phyloP scores from a whole-genome alignment of 2,888 invertebrate species.

The Galerucella pusilla region DNA sequence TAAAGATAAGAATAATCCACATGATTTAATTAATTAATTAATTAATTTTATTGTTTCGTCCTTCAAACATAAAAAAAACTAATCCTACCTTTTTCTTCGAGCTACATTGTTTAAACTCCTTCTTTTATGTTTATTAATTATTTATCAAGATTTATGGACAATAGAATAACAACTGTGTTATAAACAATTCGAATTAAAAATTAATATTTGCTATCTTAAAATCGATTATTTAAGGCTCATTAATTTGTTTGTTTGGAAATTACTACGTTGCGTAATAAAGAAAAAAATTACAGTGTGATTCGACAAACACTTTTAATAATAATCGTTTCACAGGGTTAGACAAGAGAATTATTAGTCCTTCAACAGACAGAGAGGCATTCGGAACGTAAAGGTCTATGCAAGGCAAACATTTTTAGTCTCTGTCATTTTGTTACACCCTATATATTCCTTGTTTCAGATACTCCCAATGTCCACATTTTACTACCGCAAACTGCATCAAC shows the following conservation, averaged over 20 bases:
- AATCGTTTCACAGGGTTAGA: too few species aligned
- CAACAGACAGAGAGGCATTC: too few species aligned
- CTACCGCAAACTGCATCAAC: too few species aligned
- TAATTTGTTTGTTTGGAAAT: not conserved
- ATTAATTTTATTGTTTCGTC: not conserved
- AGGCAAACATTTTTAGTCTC: too few species aligned
- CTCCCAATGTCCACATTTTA: too few species aligned
- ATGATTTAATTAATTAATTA: not conserved
- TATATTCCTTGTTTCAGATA: too few species aligned
- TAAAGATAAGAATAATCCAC: too few species aligned
- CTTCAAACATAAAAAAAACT: not conserved
- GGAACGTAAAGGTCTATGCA: too few species aligned
- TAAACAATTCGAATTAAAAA: not conserved
- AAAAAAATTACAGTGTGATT: not conserved
- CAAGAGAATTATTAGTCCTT: too few species aligned
- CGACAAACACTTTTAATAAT: too few species aligned
- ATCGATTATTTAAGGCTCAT: too few species aligned
- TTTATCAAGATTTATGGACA: not conserved
- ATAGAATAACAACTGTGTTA: not conserved
- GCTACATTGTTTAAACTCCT: not conserved
- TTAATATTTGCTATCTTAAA: not conserved
- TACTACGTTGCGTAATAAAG: not conserved
- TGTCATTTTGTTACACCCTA: too few species aligned
- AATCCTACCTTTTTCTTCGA: not conserved
- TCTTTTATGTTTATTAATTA: not conserved